phyloP scores from a whole-genome alignment of 2,888 invertebrate genomes.

The Chelonus formosanus region DNA sequence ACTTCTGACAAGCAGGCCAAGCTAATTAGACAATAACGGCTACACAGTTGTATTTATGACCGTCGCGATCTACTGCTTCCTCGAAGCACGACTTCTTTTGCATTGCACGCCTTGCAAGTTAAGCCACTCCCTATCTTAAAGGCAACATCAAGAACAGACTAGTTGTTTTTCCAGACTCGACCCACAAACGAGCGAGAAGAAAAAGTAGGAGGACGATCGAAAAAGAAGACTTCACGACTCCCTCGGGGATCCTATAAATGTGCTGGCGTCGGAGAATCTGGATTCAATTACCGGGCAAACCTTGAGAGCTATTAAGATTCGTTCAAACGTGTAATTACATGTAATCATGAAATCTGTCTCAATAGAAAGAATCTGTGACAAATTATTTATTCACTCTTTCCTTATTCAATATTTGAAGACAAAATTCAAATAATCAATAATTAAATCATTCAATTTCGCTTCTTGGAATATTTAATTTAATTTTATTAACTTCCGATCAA shows the following conservation, averaged over 20 bases:
- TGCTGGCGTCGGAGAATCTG: conserved; percentile 46
- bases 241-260: conserved; percentile 40
- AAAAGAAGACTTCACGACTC: conserved; percentile 37
- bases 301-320: conserved; percentile 50
- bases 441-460: too few relatives aligned
- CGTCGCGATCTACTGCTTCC: conserved; percentile 31
- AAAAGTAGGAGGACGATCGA: conserved; percentile 11
- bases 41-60: conserved; percentile 40
- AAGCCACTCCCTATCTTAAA: conserved; percentile 38
- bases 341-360: conserved; percentile 48
- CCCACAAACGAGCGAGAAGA: conserved; percentile 21
- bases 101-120: conserved; percentile 24
- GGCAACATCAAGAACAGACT: conserved; percentile 19
- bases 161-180: conserved; percentile 14
- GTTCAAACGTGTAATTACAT: conserved; percentile 52
- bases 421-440: too few relatives aligned
- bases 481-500: too few relatives aligned
- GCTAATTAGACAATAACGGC: conserved; percentile 46
- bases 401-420: too few relatives aligned
- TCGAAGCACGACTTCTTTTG: conserved; percentile 30
- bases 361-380: conserved; percentile 27
- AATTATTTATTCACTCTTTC: too few relatives aligned
- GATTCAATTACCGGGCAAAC: conserved; percentile 54
- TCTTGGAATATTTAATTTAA: too few relatives aligned
- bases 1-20: conserved; percentile 37